A percentile compares a stretch with the other conserved stretches of the same genome.
These are phyloP conservation scores for Platyscelio sp. DNA, from an alignment of 2,888 invertebrate species.

Conservation along the genomic window DNA sequence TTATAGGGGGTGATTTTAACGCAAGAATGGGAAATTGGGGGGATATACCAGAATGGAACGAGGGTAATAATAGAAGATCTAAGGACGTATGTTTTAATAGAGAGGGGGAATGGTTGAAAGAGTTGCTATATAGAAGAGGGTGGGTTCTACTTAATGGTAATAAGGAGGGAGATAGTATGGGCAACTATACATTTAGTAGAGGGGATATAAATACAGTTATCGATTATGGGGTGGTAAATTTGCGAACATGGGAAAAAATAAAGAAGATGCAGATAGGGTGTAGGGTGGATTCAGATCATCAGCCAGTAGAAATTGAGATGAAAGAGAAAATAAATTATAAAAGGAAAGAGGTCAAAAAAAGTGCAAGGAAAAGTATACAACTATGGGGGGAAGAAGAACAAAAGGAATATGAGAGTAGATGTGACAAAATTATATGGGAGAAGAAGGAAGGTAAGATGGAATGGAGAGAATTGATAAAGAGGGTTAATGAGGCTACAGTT, in stretches of 20 bases:
- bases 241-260: not conserved
- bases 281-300: not conserved
- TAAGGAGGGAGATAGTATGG: not conserved
- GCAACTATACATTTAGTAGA: not conserved
- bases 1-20: slow-evolving; percentile 41
- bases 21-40: not conserved
- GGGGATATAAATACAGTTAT: not conserved
- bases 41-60: not conserved
- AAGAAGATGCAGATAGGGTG: not conserved
- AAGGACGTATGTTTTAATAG: not conserved
- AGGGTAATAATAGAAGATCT: not conserved
- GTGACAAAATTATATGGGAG: too few species aligned
- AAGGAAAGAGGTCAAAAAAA: not conserved
- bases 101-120: not conserved
- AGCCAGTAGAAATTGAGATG: not conserved
- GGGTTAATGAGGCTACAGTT: not conserved
- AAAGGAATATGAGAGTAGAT: too few species aligned
- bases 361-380: not conserved
- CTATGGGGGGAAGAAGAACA: not conserved
- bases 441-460: not conserved
- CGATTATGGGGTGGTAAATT: slow-evolving; percentile 1
- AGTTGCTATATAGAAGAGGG: not conserved
- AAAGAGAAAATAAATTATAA: not conserved
- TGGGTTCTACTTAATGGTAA: slow-evolving; percentile 10
- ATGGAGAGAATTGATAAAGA: not conserved